phyloP scores from a whole-genome alignment of 2,888 invertebrate species.

The Drosophila neutralis region DNA sequence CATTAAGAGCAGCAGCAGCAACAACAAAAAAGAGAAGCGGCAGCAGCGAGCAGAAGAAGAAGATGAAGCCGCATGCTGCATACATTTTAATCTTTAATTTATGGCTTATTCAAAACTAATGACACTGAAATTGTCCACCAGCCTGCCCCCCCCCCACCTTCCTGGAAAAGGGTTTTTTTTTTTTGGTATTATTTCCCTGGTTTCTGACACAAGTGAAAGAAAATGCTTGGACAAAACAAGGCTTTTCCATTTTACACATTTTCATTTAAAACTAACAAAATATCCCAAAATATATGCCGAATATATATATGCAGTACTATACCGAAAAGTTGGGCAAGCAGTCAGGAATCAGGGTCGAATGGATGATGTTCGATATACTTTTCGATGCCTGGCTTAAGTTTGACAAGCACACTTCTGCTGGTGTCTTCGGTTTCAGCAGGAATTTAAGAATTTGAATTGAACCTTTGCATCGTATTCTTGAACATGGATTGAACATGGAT shows the following conservation, averaged over 20 bases:
- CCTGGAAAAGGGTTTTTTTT: not conserved
- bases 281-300: not conserved
- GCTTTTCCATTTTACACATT: not conserved
- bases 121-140: conserved; percentile 72
- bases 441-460: not conserved
- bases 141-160: not conserved
- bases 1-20: conserved; percentile 35
- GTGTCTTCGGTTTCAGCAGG: too few relatives aligned
- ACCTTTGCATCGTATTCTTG: not conserved
- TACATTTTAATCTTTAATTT: conserved; percentile 79
- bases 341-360: not conserved
- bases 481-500: not conserved
- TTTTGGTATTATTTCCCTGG: not conserved
- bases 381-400: not conserved
- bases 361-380: not conserved
- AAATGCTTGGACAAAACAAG: not conserved
- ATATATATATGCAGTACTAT: not conserved
- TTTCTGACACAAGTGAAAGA: not conserved
- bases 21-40: conserved; percentile 1
- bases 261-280: not conserved
- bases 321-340: not conserved
- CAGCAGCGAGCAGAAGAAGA: conserved; percentile 4
- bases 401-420: not conserved
- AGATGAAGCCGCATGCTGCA: conserved; percentile 50
- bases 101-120: conserved; percentile 80